Base-by-base conservation (phyloP, 1,140 invertebrate species). In the Solenopsis fugax region DNA sequence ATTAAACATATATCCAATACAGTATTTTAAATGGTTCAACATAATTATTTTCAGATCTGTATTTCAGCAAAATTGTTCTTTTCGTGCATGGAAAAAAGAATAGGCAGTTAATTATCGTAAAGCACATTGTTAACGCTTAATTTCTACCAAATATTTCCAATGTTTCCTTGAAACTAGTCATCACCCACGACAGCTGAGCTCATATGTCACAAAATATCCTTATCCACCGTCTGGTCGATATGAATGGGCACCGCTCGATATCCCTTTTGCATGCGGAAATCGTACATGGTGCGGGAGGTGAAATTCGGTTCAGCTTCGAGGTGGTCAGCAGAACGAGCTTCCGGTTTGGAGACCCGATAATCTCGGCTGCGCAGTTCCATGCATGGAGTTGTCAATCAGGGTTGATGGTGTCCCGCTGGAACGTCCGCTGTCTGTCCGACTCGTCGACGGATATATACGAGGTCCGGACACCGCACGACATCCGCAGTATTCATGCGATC, bases 271-370 rank as follows among this genome's bases (percentile, higher is more conserved):
- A 90, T 90, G 89, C 89, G 89, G 89, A 90, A 90, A 90, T 90
- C 89, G 89, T 90, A 90, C 89, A 90, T 86, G 80, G 65, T 69
- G 52, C 56, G 82, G 72, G 75, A 90, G 71, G 89, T 82, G 89
- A 88, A 90, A 90, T 90, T 90, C 86, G 82, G 69, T 88, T 88
- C 75, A 88, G 89, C 75, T 88, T 48, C 89, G 89, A 90, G 89
- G 89, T 90, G 89, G 89, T 90, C 89, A 90, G 89, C 89, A 88
- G 89, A 90, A 90, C 89, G 89, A 90, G 89, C 90, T 90, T 90
- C 89, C 89, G 86, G 89, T 90, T 86, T 90, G 86, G 86, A 90
- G 89, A 90, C 80, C 81, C 89, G 89, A 90, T 90, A 90, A 90
- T 90, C 89, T 90, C 89, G 89, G 77, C 82, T 88, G 89, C 87